A percentile compares a stretch with the other conserved stretches of the same genome.
Evolutionary conservation across 2,113 vertebrate genomes (phyloP).

Genomic region (Erinaceus europaeus): DNA sequence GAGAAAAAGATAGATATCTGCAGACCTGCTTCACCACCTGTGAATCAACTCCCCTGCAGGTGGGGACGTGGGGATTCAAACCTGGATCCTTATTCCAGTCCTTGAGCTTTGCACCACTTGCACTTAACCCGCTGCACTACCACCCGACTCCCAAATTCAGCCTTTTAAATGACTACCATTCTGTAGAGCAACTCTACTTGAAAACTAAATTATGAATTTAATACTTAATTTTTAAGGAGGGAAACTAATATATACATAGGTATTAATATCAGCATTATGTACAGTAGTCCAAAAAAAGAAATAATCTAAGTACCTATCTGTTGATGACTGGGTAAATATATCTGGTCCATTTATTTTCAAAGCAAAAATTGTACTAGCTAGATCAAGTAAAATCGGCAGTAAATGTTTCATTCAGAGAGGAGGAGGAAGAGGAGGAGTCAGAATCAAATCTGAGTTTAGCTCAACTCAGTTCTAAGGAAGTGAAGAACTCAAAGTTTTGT

Average conservation of each 20-base stretch:
- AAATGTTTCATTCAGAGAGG: background rate
- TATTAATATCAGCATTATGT: background rate
- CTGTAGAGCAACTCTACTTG: background rate
- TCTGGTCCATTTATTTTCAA: background rate
- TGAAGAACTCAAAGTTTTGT: no score
- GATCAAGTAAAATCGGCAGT: background rate
- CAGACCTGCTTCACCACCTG: no score
- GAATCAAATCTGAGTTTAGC: background rate
- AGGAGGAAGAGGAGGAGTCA: background rate
- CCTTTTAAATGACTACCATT: background rate
- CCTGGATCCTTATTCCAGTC: no score
- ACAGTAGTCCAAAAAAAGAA: background rate
- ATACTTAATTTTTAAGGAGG: background rate
- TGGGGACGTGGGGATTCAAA: no score
- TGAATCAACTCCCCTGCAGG: no score
- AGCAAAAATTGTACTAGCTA: background rate
- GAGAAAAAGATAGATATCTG: no score
- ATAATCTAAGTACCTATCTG: background rate
- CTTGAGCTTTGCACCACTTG: no score
- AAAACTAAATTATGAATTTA: background rate
- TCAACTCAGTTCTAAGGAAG: background rate
- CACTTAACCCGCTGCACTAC: no score
- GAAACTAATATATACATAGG: background rate
- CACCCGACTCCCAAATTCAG: no score
- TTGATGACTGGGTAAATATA: constrained; percentile 7